Conservation (phyloP, 2,113 vertebrate genomes). For the Ceyx cyanopectus region DNA sequence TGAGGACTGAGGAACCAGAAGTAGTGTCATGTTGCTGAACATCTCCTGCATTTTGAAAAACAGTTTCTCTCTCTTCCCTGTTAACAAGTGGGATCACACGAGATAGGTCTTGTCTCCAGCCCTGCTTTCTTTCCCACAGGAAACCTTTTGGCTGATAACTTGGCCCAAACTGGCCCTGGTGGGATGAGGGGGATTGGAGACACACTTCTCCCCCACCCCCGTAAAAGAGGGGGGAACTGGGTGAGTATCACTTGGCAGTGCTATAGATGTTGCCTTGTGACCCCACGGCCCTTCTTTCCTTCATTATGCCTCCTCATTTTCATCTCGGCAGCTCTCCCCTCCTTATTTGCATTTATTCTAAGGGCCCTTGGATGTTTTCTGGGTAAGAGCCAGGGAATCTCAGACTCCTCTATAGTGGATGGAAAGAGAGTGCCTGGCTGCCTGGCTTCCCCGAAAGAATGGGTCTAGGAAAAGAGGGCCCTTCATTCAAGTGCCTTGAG, state of each 20-base stretch:
- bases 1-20: background rate
- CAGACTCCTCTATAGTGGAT: fast-evolving
- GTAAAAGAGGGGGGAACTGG: fast-evolving
- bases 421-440: fast-evolving
- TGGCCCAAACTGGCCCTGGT: background rate
- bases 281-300: fast-evolving
- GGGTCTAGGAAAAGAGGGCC: background rate
- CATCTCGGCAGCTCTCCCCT: background rate
- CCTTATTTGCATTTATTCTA: background rate
- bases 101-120: background rate
- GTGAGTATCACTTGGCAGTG: background rate
- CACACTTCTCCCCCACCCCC: too few relatives aligned
- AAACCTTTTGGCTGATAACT: background rate
- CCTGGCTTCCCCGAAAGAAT: background rate
- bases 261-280: fast-evolving
- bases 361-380: background rate
- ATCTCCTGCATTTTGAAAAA: fast-evolving
- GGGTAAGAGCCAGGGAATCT: background rate
- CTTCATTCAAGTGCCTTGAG: background rate
- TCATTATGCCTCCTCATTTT: fast-evolving
- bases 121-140: background rate
- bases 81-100: background rate
- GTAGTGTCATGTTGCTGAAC: background rate
- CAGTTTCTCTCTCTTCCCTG: fast-evolving
- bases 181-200: background rate